Evolutionary conservation across 2,113 vertebrate genomes (phyloP).

Genomic region (Halcyon malimbica): DNA sequence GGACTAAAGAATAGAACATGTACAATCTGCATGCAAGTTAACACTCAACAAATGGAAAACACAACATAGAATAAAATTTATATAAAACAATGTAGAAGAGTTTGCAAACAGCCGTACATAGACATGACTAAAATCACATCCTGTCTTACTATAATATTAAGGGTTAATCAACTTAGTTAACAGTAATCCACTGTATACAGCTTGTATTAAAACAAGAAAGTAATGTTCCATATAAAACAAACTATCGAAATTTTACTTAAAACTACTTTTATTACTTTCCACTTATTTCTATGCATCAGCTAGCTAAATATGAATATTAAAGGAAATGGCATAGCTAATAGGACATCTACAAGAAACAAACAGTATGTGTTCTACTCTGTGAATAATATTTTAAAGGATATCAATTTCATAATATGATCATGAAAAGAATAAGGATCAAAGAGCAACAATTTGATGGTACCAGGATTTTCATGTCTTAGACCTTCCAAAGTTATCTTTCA

Average conservation of each 20-base stretch:
- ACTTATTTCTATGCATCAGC: background rate
- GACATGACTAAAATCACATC: background rate
- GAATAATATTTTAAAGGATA: background rate
- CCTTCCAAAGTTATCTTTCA: background rate
- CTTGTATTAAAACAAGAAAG: background rate
- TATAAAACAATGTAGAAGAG: background rate
- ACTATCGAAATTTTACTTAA: background rate
- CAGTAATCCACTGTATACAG: background rate
- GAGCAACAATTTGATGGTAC: background rate
- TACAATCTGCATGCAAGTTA: background rate
- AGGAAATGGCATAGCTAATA: background rate
- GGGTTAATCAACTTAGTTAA: background rate
- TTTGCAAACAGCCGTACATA: background rate
- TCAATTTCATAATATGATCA: background rate
- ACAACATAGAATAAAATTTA: background rate
- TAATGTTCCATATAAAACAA: background rate
- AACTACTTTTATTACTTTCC: background rate
- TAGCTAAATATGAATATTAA: background rate
- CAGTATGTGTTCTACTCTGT: rapidly evolving
- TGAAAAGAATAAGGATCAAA: background rate
- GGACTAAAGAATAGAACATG: background rate
- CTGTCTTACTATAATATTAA: background rate
- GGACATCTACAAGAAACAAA: background rate
- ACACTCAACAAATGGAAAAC: background rate
- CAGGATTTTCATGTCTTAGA: background rate